Conservation (phyloP, 2,888 invertebrate genomes). For the Drosophila hawaiiensis region DNA sequence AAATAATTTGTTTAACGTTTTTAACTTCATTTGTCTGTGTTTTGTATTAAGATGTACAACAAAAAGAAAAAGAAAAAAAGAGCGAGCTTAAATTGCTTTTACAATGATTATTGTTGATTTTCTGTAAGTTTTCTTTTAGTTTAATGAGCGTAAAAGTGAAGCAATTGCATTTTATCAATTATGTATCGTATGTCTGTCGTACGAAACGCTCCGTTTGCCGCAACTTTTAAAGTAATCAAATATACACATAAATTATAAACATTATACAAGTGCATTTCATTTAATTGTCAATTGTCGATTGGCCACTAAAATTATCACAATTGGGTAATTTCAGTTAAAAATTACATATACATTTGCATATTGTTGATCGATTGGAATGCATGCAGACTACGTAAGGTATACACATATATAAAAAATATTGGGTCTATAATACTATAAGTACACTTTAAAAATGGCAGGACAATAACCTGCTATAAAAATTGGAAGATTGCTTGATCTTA, state of each 20-base stretch:
- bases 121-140: constrained; percentile 78
- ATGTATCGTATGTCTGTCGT: constrained; percentile 63
- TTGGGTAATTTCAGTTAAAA: constrained; percentile 56
- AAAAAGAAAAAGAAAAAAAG: constrained; percentile 17
- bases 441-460: constrained; percentile 75
- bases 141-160: constrained; percentile 74
- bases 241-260: constrained; percentile 70
- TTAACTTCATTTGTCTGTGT: constrained; percentile 54
- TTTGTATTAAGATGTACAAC: constrained; percentile 65
- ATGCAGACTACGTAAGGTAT: constrained; percentile 29
- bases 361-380: constrained; percentile 63
- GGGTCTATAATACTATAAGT: constrained; percentile 83
- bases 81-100: constrained; percentile 64
- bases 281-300: constrained; percentile 62
- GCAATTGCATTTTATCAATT: constrained; percentile 83
- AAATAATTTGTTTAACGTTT: constrained; percentile 50
- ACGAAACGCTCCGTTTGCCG: constrained; percentile 70
- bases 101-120: constrained; percentile 74
- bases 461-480: constrained; percentile 51
- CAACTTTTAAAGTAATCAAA: constrained; percentile 74
- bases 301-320: constrained; percentile 75
- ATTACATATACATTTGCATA: constrained; percentile 54
- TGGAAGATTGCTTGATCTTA: constrained; percentile 55
- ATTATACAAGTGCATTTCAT: constrained; percentile 52
- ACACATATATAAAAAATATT: constrained; percentile 36